A percentile compares a stretch with the other conserved stretches of the same genome.
phyloP scores from a whole-genome alignment of 2,797 vertebrate species.

The Anniella stebbinsi region DNA sequence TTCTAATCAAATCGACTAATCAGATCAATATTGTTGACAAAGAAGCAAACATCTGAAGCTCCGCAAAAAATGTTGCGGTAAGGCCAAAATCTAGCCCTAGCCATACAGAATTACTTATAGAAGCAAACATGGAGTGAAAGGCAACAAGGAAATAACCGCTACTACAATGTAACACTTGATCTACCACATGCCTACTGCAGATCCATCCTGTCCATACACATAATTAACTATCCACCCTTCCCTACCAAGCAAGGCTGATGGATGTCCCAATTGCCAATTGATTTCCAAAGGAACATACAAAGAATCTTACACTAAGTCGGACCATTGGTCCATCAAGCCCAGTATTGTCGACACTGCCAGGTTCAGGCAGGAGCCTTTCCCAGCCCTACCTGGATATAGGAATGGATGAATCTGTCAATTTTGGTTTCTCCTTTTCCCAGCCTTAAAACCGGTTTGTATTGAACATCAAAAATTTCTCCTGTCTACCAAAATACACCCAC shows the following conservation, averaged over 20 bases:
- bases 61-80: constrained; percentile 41
- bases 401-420: no score
- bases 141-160: background rate
- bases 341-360: no score
- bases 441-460: background rate
- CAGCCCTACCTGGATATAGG: no score
- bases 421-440: background rate
- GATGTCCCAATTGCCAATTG: background rate
- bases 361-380: no score
- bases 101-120: constrained; percentile 14
- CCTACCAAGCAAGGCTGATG: background rate
- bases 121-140: constrained; percentile 22
- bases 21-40: constrained; percentile 72
- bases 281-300: no score
- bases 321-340: no score
- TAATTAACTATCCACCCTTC: background rate
- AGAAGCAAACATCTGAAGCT: constrained; percentile 53
- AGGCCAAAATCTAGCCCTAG: constrained; percentile 50
- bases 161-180: background rate
- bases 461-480: no score
- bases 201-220: background rate
- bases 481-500: no score
- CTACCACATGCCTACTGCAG: background rate
- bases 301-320: no score
- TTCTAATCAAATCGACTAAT: constrained; percentile 79